Evolutionary conservation across 2,113 vertebrate genomes (phyloP).

Genomic region (Tamias sibiricus): DNA sequence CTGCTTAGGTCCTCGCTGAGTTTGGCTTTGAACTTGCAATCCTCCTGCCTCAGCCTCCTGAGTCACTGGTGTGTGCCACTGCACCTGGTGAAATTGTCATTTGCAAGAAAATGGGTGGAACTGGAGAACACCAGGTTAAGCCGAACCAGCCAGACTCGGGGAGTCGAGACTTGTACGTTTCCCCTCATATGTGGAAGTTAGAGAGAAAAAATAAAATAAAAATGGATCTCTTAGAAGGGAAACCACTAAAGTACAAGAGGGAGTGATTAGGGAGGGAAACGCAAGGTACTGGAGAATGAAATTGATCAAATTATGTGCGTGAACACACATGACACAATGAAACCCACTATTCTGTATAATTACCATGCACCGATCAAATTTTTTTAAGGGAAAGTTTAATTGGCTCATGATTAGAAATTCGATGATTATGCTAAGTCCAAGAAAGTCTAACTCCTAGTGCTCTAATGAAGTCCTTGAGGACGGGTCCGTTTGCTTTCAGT

Average conservation of each 20-base stretch:
- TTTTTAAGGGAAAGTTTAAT: neutral
- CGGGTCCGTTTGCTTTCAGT: neutral
- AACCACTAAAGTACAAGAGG: neutral
- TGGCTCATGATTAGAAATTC: neutral
- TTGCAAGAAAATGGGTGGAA: neutral
- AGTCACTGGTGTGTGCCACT: too few species aligned
- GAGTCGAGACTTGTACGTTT: neutral
- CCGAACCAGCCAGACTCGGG: neutral
- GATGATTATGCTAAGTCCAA: neutral
- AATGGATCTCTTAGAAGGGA: neutral
- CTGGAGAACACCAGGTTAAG: neutral
- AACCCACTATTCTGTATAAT: neutral
- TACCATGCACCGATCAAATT: neutral
- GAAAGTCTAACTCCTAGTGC: neutral
- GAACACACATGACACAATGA: neutral
- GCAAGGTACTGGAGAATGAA: neutral
- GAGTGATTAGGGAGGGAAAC: neutral
- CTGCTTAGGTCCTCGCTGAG: too few species aligned
- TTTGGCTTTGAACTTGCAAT: too few species aligned
- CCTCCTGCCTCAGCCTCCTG: too few species aligned
- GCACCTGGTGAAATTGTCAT: neutral
- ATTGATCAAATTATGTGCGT: neutral
- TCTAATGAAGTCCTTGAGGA: neutral
- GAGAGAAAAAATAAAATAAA: neutral
- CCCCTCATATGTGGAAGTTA: neutral